phyloP scores from a whole-genome alignment of 2,113 vertebrate species.

The Indicator maculatus region DNA sequence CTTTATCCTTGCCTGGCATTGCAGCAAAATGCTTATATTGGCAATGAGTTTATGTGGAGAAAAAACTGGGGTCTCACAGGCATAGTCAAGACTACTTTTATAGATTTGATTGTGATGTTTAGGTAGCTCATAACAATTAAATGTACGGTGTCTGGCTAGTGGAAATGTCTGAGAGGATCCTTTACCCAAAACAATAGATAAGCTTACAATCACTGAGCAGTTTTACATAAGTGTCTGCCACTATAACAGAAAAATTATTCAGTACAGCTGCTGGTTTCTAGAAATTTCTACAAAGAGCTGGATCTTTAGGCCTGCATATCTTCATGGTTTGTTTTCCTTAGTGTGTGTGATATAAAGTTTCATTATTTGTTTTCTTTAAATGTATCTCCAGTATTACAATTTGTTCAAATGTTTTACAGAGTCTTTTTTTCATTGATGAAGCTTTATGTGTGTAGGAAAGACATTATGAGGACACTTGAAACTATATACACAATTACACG shows the following conservation, averaged over 20 bases:
- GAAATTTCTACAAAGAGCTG: neutral
- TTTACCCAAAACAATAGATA: neutral
- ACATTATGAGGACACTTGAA: constrained; percentile 38
- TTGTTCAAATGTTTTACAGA: neutral
- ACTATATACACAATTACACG: constrained; percentile 27
- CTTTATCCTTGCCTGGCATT: neutral
- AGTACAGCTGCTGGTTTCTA: neutral
- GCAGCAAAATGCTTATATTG: neutral
- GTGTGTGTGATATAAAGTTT: neutral
- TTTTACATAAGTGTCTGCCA: fast-evolving
- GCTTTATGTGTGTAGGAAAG: constrained; percentile 38
- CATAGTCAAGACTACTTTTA: neutral
- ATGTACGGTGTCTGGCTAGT: neutral
- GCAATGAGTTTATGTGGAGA: neutral
- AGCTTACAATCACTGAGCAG: neutral
- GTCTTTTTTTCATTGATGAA: constrained; percentile 41
- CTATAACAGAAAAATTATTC: neutral
- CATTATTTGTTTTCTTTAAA: neutral
- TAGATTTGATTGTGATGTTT: neutral
- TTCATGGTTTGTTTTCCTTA: neutral
- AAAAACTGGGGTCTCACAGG: neutral
- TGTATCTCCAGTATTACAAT: neutral
- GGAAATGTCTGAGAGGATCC: neutral
- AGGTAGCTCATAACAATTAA: neutral
- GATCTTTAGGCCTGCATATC: neutral